These are phyloP conservation scores for Drosophila mulleri DNA, from an alignment of 2,888 invertebrate species.

Conservation along the genomic window DNA sequence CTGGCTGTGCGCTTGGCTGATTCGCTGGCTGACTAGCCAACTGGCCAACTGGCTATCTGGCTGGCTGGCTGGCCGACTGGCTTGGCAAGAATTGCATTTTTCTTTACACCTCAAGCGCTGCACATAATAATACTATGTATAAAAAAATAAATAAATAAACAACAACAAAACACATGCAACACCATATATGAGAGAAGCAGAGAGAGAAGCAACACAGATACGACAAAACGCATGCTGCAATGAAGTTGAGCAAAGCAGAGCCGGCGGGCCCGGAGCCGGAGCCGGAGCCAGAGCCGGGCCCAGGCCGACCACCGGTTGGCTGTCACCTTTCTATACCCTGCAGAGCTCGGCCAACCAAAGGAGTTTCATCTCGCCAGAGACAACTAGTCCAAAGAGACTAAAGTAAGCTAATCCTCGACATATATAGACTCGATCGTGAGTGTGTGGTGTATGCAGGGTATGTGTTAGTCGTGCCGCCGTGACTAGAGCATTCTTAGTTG, in stretches of 20 bases:
- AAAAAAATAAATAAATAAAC: neutral
- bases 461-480: constrained; percentile 14
- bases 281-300: constrained; percentile 26
- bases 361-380: neutral
- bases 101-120: constrained; percentile 29
- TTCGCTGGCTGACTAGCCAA: constrained; percentile 21
- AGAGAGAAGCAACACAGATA: constrained; percentile 1
- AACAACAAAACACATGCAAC: constrained; percentile 7
- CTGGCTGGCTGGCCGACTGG: constrained; percentile 30
- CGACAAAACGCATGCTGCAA: constrained; percentile 28
- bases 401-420: neutral
- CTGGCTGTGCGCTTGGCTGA: constrained; percentile 32
- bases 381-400: too few species aligned
- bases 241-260: constrained; percentile 11
- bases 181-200: constrained; percentile 5
- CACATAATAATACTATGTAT: constrained; percentile 33
- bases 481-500: constrained; percentile 46
- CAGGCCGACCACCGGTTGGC: constrained; percentile 19
- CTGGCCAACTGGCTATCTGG: constrained; percentile 16
- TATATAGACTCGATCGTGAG: neutral
- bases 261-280: constrained; percentile 20
- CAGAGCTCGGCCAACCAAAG: neutral
- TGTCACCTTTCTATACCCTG: constrained; percentile 27
- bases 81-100: constrained; percentile 70
- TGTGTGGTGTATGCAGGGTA: constrained; percentile 20